Evolutionary conservation across 2,888 invertebrate genomes (phyloP), one percentile per base, ranked within the genome.

Genomic region (Automeris io): DNA sequence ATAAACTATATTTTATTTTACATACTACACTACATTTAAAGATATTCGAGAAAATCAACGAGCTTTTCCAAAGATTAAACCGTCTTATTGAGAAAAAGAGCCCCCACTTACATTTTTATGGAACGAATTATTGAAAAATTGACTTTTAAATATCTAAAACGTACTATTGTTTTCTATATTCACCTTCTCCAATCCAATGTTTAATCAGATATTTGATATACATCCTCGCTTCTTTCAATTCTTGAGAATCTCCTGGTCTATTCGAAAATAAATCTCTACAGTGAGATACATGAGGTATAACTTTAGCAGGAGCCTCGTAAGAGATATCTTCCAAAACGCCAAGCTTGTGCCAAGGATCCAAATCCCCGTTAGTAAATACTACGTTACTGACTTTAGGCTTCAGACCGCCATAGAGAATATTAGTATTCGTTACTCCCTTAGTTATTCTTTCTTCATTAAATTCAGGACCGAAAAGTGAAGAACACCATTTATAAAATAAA

Each of bases 321-420:
- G 79, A 73, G 11, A 82, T 45, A 51, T 87, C 82, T 48, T 83
- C 65, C 7, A 87, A 59, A 11, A 90, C 60, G 6, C 90, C 82
- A 1, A 90, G 64, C 22, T 68, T 67, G 49, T 88, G 87, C 88
- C 89, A 90, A 2, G 90, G 90, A 58, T 91, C 90, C 33, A 88
- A 54, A 22, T 87, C 82, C 3, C 90, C 90, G 51, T 90, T 90
- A 1, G 87, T 78, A 54, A 89, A 90, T 9, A 90, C 80, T 0
- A 90, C 89, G 16, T 88, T 75, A 1, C 70, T 83, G 0, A 89
- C 76, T 45, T 88, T 87, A 2, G 88, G 88, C 8, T 57, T 54
- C 7, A 70, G 45, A 2, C 78, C 80, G 18, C 88, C 88, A 45
- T 88, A 90, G 40, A 88, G 54, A 19, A 70, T 49, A 53, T 90